phyloP scores from a whole-genome alignment of 2,113 vertebrate genomes.

The Neolamprologus hecqui region DNA sequence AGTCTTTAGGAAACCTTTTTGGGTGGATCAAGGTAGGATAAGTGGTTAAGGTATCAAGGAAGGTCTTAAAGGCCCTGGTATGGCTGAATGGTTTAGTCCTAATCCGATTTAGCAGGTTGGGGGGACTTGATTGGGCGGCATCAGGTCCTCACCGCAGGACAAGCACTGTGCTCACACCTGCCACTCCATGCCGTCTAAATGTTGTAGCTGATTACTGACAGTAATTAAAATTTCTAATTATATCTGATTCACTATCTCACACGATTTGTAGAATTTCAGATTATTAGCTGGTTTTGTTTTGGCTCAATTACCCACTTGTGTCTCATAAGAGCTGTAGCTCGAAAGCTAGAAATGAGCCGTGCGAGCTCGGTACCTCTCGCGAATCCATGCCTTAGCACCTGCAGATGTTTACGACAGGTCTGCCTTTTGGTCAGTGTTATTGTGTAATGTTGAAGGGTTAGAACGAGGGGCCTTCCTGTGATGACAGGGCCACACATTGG shows the following conservation, averaged over 20 bases:
- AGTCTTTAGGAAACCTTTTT: conserved; percentile 35
- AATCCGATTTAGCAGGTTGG: conserved; percentile 50
- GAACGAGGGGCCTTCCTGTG: neutral
- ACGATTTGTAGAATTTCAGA: conserved; percentile 51
- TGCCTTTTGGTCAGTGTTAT: conserved; percentile 10
- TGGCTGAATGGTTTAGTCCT: conserved; percentile 56
- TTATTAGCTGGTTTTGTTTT: conserved; percentile 56
- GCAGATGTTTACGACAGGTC: conserved; percentile 3
- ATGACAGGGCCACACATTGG: neutral
- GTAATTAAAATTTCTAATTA: conserved; percentile 55
- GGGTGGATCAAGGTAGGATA: conserved; percentile 48
- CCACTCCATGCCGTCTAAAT: conserved; percentile 34
- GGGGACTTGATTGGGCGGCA: conserved; percentile 17
- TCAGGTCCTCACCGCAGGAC: conserved; percentile 37
- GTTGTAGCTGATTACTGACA: conserved; percentile 52
- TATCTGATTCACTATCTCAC: conserved; percentile 45
- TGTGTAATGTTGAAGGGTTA: neutral
- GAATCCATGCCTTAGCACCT: conserved; percentile 8
- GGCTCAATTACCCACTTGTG: conserved; percentile 36
- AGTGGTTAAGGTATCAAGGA: conserved; percentile 37
- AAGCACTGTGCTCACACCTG: conserved; percentile 53
- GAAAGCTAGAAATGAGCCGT: conserved; percentile 6
- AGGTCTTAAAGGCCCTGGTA: conserved; percentile 34
- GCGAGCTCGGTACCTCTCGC: neutral
- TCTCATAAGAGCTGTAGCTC: conserved; percentile 17